phyloP scores from a whole-genome alignment of 2,113 vertebrate genomes.

The Psilopsiagon aymara region DNA sequence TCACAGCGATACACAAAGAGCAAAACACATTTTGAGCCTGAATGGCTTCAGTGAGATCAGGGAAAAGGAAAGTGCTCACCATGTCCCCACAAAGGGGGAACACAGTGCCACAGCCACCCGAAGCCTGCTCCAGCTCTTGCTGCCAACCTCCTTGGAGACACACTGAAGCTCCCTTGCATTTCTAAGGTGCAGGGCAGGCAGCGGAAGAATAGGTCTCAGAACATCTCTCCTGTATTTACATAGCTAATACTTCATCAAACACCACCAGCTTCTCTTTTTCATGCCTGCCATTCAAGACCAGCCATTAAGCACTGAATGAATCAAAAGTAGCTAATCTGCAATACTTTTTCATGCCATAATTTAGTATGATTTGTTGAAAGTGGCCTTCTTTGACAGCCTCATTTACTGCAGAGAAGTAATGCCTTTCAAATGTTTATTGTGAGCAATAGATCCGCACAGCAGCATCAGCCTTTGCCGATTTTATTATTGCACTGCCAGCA shows the following conservation, averaged over 20 bases:
- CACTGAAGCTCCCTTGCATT: neutral
- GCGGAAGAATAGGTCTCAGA: neutral
- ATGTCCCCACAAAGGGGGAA: neutral
- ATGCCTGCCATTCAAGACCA: neutral
- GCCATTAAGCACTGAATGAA: neutral
- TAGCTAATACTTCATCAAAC: neutral
- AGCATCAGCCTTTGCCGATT: neutral
- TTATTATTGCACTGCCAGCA: neutral
- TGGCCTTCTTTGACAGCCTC: conserved; percentile 13
- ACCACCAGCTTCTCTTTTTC: neutral
- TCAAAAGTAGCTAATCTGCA: neutral
- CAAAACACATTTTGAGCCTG: neutral
- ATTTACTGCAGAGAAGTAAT: neutral
- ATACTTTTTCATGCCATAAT: neutral
- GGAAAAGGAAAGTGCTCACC: neutral
- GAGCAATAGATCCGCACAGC: neutral
- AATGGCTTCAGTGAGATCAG: neutral
- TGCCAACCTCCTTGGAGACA: neutral
- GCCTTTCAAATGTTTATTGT: conserved; percentile 33
- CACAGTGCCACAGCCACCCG: accelerated
- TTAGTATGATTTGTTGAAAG: conserved; percentile 21
- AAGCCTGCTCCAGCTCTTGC: neutral
- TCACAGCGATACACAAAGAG: neutral
- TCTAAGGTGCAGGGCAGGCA: neutral
- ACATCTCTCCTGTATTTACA: neutral